Evolutionary conservation across 1,140 invertebrate genomes (phyloP), one percentile per base, ranked within the genome.

Genomic region (Diorhabda sublineata): DNA sequence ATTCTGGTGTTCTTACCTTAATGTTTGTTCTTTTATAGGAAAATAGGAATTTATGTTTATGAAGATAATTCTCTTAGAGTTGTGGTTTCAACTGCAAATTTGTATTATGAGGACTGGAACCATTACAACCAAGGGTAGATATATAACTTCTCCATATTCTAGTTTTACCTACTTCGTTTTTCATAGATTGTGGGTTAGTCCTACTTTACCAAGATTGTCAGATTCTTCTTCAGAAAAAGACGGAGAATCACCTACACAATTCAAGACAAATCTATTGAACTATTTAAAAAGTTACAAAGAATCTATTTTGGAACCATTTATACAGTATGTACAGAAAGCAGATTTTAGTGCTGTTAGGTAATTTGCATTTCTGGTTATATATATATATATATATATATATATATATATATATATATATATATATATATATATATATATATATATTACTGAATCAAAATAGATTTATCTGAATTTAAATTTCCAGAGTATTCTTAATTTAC

Each of bases 61-160:
- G 90, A 88, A 78, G 91, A 96, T 79, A 85, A 87, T 7, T 92
- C 92, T 3, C 81, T 97, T 47, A 84, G 95, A 65, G 88, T 98
- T 58, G 87, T 97, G 3, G 88, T 98, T 41, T 94, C 92, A 3
- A 98, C 96, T 0, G 95, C 95, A 0, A 99, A 99, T 85, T 82
- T 98, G 2, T 92, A 97, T 73, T 84, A 89, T 45, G 88, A 91
- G 68, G 96, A 99, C 83, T 98, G 96, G 96, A 86, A 92, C 74
- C 93, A 97, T 80, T 89, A 95, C 79, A 96, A 95, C 8, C 96
- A 98, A 84, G 95, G 94, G 91, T 93, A 78, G 83, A 69, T 77
- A n/a, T 52, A 52, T 52, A 3, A 6, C 2, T 52, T 8, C n/a
- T 52, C 3, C 4, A 3, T 52, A 52, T 52, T 52, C n/a, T 3